Evolutionary conservation across 92 coral and sea anemone species (phyloP), one percentile per base, ranked within the genome.

Genomic region (Heliopora coerulea): DNA sequence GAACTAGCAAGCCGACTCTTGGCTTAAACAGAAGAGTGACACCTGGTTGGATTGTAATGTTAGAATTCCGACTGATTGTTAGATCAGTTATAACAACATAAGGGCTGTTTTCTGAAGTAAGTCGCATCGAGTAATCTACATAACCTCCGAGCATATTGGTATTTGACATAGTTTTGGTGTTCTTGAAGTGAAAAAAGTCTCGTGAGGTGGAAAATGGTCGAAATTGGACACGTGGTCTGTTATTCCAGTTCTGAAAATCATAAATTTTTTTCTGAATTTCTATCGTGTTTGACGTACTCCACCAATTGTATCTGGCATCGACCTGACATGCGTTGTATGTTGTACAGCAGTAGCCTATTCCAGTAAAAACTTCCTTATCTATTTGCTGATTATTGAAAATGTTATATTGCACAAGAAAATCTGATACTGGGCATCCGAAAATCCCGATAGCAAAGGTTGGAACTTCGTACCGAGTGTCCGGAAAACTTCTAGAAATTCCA

Each of bases 31-130:
- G 42, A 10, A 87, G 37, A 54, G 60, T 75, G 1, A 87, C 91
- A 69, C 87, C 87, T 7, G 84, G 83, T 56, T 87, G 86, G 27
- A 87, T 77, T 17, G 78, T 80, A 12, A 87, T 73, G 13, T 74
- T 81, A 3, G 78, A 78, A 44, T 77, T 80, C 27, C 60, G 54
- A 0, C 70, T 44, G 21, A 87, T 74, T 20, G 77, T 87, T 19
- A 86, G 37, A 65, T 86, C 91, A 1, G 83, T 44, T 15, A 52
- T 74, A n/a, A 86, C 82, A 18, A 40, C 33, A 50, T 83, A 86
- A 33, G 91, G 91, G 34, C 91, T 83, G 18, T 65, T 39, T 54
- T 70, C 63, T 2, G 61, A 57, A 25, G 35, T 84, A 34, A 87
- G 67, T 29, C 62, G 35, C 0, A 59, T 9, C 1, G 91, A 87